These are phyloP conservation scores for Catalaphyllia jardinei DNA, from an alignment of 64 coral and sea anemone genomes.

Conservation along the genomic window DNA sequence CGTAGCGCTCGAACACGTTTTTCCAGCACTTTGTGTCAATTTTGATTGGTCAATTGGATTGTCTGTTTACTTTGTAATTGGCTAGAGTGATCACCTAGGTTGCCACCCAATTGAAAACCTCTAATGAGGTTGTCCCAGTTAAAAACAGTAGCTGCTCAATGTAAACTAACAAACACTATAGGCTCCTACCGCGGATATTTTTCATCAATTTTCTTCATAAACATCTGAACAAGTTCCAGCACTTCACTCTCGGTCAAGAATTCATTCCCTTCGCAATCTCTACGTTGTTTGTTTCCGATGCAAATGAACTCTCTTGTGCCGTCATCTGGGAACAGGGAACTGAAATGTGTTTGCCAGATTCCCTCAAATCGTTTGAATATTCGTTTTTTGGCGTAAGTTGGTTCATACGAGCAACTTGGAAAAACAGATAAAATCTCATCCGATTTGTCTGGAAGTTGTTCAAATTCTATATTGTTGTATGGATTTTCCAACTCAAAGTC, in stretches of 20 bases:
- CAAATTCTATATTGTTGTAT: neutral
- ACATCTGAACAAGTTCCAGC: conserved; percentile 33
- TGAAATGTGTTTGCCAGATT: conserved; percentile 75
- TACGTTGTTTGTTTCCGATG: conserved; percentile 45
- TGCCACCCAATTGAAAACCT: too few relatives aligned
- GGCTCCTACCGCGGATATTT: conserved; percentile 37
- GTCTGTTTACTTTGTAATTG: too few relatives aligned
- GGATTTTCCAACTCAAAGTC: conserved; percentile 8
- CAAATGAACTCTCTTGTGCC: conserved; percentile 56
- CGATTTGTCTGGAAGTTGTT: neutral
- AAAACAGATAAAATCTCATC: conserved; percentile 17
- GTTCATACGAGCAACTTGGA: conserved; percentile 23
- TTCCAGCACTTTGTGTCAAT: too few relatives aligned
- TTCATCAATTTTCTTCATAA: conserved; percentile 29
- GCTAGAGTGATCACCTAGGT: too few relatives aligned
- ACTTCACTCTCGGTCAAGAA: conserved; percentile 41
- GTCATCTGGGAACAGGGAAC: conserved; percentile 77
- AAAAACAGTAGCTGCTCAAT: neutral
- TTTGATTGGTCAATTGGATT: too few relatives aligned
- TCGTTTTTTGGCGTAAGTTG: conserved; percentile 27
- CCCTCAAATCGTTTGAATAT: conserved; percentile 62
- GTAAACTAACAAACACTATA: neutral
- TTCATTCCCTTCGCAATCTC: conserved; percentile 63
- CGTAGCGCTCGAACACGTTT: too few relatives aligned
- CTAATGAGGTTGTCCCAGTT: too few relatives aligned